These are phyloP conservation scores for Orycteropus afer DNA, from an alignment of 2,113 vertebrate genomes.

Conservation along the genomic window DNA sequence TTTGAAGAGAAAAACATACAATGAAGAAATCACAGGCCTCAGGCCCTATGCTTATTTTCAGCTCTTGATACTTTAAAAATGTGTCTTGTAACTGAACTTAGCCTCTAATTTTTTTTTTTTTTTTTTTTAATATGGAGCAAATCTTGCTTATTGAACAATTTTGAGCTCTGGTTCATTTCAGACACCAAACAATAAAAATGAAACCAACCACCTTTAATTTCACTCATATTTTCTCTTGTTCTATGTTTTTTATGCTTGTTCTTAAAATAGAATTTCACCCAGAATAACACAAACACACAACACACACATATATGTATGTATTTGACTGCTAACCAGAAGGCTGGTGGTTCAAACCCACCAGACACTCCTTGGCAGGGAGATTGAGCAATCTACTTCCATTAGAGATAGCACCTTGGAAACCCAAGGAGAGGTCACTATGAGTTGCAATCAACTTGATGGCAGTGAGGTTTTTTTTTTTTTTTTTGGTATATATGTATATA, in stretches of 20 bases:
- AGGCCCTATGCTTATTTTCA: neutral
- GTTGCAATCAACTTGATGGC: too few species aligned
- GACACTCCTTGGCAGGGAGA: too few species aligned
- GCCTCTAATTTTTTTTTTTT: neutral
- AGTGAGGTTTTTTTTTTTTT: too few species aligned
- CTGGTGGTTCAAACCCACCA: too few species aligned
- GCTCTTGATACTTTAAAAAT: neutral
- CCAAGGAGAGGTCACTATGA: too few species aligned
- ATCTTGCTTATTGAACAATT: neutral
- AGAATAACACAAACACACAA: too few species aligned
- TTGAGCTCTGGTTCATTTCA: neutral
- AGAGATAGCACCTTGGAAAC: too few species aligned
- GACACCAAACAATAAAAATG: neutral
- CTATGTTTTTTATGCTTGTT: neutral
- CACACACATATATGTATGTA: too few species aligned
- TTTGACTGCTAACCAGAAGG: too few species aligned
- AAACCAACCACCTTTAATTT: neutral
- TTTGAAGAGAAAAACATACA: neutral
- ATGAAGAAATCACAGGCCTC: neutral
- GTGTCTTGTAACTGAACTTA: neutral
- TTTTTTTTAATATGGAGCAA: neutral
- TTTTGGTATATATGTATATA: too few species aligned
- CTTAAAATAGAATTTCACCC: neutral
- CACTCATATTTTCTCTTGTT: neutral
- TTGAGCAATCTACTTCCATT: too few species aligned